Evolutionary conservation across 2,797 vertebrate genomes (phyloP).

Genomic region (Gallinago nigripennis): DNA sequence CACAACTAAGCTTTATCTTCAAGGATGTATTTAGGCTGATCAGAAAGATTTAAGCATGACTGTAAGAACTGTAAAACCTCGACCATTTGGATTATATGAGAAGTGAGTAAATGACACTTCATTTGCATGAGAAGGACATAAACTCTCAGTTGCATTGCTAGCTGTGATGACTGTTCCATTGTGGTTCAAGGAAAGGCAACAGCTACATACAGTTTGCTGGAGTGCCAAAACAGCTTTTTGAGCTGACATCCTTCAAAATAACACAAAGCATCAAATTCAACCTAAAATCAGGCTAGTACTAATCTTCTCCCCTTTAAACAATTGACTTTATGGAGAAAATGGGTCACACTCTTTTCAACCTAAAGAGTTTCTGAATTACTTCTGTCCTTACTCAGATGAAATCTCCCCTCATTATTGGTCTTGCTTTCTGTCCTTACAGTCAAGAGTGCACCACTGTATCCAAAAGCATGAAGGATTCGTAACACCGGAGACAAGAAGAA

Average conservation of each 20-base stretch:
- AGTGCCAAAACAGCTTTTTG: background rate
- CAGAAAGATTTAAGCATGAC: background rate
- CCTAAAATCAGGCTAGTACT: background rate
- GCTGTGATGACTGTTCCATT: background rate
- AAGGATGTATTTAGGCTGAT: background rate
- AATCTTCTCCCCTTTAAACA: background rate
- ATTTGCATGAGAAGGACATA: background rate
- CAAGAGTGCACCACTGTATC: background rate
- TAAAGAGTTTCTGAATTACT: background rate
- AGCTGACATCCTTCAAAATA: background rate
- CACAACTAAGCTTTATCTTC: background rate
- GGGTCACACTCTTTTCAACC: background rate
- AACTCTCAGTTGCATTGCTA: background rate
- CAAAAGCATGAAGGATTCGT: background rate
- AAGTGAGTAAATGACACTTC: background rate
- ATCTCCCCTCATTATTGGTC: background rate
- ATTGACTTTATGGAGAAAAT: background rate
- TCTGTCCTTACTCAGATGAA: background rate
- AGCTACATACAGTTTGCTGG: background rate
- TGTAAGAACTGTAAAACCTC: background rate
- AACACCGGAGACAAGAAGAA: background rate
- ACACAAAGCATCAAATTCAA: background rate
- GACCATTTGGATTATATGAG: background rate
- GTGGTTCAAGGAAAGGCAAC: background rate
- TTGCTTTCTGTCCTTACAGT: background rate